phyloP scores from a whole-genome alignment of 2,113 vertebrate species.

The Odocoileus virginianus region DNA sequence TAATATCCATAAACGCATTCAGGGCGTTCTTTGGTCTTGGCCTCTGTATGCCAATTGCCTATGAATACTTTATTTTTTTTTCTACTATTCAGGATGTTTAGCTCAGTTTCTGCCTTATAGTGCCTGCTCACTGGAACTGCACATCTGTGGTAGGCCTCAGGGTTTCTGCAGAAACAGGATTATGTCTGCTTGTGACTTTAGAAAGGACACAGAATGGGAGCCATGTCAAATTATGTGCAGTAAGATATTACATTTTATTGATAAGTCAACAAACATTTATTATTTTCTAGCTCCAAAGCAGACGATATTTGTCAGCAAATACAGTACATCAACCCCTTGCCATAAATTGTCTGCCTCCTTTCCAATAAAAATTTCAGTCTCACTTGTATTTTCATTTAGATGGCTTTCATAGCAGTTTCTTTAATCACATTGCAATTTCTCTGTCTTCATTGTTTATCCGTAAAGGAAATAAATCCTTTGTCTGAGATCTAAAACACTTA shows the following conservation, averaged over 20 bases:
- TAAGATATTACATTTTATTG: neutral
- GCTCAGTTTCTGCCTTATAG: neutral
- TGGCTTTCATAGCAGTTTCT: neutral
- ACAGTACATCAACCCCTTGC: neutral
- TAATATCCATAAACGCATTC: neutral
- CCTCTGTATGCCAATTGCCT: neutral
- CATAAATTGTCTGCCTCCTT: neutral
- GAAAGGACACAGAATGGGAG: neutral
- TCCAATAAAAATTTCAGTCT: neutral
- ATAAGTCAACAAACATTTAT: neutral
- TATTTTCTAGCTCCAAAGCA: neutral
- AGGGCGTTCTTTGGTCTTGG: neutral
- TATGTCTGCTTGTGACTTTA: neutral
- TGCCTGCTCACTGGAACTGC: no score
- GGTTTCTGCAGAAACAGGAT: neutral
- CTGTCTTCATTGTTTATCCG: neutral
- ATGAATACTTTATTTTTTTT: neutral
- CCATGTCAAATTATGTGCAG: neutral
- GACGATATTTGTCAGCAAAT: neutral
- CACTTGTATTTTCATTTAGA: neutral
- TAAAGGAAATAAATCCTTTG: neutral
- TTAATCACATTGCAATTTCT: neutral
- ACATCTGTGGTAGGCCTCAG: neutral
- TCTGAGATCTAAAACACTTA: neutral
- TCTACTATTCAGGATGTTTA: neutral